A percentile compares a stretch with the other conserved stretches of the same genome.
These are phyloP conservation scores for Clarias magur DNA, from an alignment of 2,113 vertebrate genomes.

Conservation along the genomic window DNA sequence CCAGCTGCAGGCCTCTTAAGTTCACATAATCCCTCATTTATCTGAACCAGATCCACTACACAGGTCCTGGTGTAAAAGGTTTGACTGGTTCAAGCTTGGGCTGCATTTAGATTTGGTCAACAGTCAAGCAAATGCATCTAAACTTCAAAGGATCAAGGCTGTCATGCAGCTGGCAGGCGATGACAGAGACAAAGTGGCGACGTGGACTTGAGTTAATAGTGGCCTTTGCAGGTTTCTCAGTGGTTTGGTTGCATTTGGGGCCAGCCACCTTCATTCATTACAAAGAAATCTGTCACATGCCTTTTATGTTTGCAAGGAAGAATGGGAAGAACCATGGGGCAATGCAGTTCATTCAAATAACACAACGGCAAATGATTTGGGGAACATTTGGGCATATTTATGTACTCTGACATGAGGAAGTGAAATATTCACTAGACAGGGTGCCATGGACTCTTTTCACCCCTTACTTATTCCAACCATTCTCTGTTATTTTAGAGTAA, in stretches of 20 bases:
- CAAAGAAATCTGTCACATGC: too few species aligned
- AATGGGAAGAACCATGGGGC: background rate
- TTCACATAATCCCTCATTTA: slow-evolving; percentile 2
- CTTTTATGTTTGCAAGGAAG: background rate
- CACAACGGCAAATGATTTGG: background rate
- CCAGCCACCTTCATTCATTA: too few species aligned
- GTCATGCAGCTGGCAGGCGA: too few species aligned
- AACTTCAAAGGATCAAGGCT: background rate
- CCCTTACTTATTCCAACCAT: background rate
- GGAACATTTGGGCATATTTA: background rate
- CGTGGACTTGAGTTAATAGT: too few species aligned
- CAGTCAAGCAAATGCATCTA: slow-evolving; percentile 44
- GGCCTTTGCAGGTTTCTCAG: background rate
- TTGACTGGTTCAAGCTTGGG: slow-evolving; percentile 29
- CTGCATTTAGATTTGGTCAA: slow-evolving; percentile 46
- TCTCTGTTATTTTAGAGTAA: background rate
- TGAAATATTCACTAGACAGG: background rate
- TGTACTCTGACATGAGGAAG: background rate
- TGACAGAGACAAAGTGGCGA: too few species aligned
- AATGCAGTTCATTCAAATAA: background rate
- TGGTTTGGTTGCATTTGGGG: background rate
- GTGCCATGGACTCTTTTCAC: background rate
- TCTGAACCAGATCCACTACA: background rate
- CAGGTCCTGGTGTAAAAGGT: slow-evolving; percentile 16
- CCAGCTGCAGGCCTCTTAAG: background rate